phyloP scores from a whole-genome alignment of 1,140 invertebrate species.

The Euglossa dilemma region DNA sequence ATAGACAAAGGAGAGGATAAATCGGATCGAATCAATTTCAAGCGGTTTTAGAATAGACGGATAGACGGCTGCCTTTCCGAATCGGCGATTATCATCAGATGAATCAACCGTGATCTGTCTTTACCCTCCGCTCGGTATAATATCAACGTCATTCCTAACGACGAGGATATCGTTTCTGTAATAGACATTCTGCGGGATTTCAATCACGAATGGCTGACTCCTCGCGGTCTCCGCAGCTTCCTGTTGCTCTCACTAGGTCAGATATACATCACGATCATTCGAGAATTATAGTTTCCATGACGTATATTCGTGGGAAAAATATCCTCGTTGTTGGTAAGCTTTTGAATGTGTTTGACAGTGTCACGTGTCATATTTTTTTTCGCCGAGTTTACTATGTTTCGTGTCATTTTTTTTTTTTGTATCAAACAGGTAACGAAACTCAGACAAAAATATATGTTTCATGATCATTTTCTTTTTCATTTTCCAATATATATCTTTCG shows the following conservation, averaged over 20 bases:
- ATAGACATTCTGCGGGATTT: background rate
- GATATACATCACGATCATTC: background rate
- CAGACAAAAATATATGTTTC: no score
- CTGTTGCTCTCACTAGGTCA: background rate
- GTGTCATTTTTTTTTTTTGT: no score
- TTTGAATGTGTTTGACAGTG: no score
- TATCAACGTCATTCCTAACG: background rate
- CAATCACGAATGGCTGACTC: background rate
- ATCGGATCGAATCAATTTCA: slow-evolving; percentile 42
- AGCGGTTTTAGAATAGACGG: background rate
- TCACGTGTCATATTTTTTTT: no score
- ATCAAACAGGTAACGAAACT: no score
- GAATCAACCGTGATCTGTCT: slow-evolving; percentile 20
- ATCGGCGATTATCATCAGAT: slow-evolving; percentile 28
- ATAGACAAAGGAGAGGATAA: slow-evolving; percentile 50
- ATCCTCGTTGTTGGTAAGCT: no score
- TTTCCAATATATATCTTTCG: no score
- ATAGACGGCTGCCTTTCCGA: slow-evolving; percentile 3
- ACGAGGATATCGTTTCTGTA: background rate
- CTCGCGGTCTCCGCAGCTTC: background rate
- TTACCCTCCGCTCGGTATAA: background rate
- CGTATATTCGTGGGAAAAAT: no score
- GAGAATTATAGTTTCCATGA: no score
- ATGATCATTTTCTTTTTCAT: no score
- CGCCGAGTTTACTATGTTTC: no score